These are phyloP conservation scores for Aphis craccivora DNA, from an alignment of 1,140 invertebrate genomes.

Conservation along the genomic window DNA sequence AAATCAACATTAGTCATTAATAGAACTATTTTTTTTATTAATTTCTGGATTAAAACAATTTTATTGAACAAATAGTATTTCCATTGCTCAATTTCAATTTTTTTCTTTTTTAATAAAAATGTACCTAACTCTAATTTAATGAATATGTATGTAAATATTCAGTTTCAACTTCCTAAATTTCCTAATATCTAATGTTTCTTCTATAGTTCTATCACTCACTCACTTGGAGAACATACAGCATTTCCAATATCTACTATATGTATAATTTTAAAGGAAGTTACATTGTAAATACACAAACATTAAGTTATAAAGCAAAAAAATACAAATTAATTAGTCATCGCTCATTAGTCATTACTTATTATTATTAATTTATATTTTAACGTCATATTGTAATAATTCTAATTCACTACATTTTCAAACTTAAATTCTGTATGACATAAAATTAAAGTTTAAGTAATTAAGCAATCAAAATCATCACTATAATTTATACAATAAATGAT, in stretches of 20 bases:
- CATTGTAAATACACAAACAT: not conserved
- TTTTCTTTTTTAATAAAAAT: too few relatives aligned
- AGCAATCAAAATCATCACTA: not conserved
- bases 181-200: too few relatives aligned
- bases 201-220: too few relatives aligned
- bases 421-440: not conserved
- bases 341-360: not conserved
- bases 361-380: not conserved
- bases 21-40: too few relatives aligned
- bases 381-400: not conserved
- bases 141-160: too few relatives aligned
- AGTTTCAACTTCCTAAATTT: too few relatives aligned
- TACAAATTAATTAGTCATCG: not conserved
- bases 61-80: not conserved
- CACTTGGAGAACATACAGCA: too few relatives aligned
- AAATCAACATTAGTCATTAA: too few relatives aligned
- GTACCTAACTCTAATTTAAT: too few relatives aligned
- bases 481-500: too few relatives aligned
- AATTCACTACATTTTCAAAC: not conserved
- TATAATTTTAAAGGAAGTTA: not conserved
- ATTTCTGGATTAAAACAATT: not conserved
- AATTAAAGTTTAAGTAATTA: not conserved
- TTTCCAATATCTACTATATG: too few relatives aligned
- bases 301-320: not conserved
- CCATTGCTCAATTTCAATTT: too few relatives aligned